Base-by-base conservation (phyloP, 2,888 invertebrate genomes). In the Notodonta dromedarius region DNA sequence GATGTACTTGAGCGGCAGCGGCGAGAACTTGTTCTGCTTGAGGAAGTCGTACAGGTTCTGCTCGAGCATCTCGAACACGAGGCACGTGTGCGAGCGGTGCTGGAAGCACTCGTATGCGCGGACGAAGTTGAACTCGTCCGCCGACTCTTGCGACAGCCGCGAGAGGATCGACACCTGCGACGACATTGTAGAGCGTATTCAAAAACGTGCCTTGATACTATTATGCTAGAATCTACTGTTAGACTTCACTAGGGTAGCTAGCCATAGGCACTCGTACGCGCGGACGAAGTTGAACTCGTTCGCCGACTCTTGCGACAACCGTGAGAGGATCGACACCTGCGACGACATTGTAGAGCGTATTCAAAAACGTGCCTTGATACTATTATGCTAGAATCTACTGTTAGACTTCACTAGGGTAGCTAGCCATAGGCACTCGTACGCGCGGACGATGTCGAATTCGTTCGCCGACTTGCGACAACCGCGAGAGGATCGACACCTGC, bases 271-370 rank as follows among this genome's bases (percentile, higher is more conserved):
- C 93, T 99, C 99, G 94, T 98, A 99, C 56, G 99, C 99, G 73
- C 99, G 98, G 80, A 99, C 99, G 95, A 99, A 99, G 95, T 99
- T 99, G 95, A 98, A 99, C 95, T 99, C 99, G 94, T 99, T 99
- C 79, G 99, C 98, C 95, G 98, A 99, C 95, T 99, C 99, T 92
- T 98, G 98, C 84, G 98, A 98, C 66, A 98, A 94, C 77, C 98
- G 96, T 73, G 98, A 98, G 86, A 98, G 94, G 92, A 98, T 98
- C 87, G 98, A 98, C 80, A 97, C 96, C 96, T 96, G 87, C 42
- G n/a, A 39, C 12, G 4, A 42, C 11, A 35, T 35, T 35, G 7
- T 2, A 2, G 1, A 2, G 24, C 24, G 24, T 24, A 24, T 24
- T 24, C 2, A 2, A 24, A 24, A 24, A 24, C 24, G 24, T 24